Evolutionary conservation across 2,113 vertebrate species (phyloP).

Genomic region (Phainopepla nitens): DNA sequence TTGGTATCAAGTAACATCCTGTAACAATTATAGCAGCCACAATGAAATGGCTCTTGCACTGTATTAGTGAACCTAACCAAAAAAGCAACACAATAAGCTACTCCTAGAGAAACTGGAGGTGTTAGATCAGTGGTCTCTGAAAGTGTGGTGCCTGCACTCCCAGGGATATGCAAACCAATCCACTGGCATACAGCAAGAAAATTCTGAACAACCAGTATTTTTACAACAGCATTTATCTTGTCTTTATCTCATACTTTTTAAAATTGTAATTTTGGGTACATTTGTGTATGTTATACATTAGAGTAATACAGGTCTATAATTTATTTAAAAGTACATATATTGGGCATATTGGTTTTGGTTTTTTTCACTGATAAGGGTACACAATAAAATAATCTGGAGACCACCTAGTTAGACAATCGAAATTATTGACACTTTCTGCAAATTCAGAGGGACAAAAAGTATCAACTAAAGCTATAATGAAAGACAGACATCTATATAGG

Average conservation of each 20-base stretch:
- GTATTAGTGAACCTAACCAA: neutral
- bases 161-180: fast-evolving
- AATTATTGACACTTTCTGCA: neutral
- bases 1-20: neutral
- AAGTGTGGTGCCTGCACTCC: neutral
- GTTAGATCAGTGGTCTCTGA: neutral
- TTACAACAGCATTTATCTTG: neutral
- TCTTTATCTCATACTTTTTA: neutral
- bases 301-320: neutral
- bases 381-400: neutral
- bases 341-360: neutral
- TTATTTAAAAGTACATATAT: neutral
- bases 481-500: neutral
- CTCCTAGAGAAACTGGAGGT: neutral
- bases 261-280: neutral
- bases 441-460: neutral
- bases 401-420: neutral
- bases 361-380: neutral
- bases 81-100: neutral
- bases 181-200: neutral
- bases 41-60: neutral
- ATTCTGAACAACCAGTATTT: neutral
- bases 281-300: fast-evolving
- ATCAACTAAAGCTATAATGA: neutral
- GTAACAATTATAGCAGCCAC: neutral